Evolutionary conservation across 2,797 vertebrate species (phyloP), one percentile per base, ranked within the genome.

Genomic region (Nyctalus aviator): DNA sequence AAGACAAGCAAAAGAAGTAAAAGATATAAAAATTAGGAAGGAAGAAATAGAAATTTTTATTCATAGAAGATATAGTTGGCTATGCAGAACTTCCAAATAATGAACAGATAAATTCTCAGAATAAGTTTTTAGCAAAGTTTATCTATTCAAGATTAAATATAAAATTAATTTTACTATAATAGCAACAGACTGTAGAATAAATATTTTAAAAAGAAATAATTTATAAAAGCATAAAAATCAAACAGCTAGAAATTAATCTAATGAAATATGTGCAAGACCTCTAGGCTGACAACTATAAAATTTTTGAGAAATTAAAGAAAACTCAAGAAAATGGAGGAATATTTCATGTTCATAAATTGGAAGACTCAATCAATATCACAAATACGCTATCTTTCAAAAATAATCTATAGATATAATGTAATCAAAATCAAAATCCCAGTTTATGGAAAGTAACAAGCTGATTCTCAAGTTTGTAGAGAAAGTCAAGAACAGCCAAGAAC

Each of bases 1-100:
- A 93, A 86, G 55, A 23, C 59, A 88, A 83, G 64, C 87, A 91
- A 92, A 94, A 75, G 14, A 87, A 93, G 71, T 59, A 41, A 48
- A 83, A 93, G 6, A 3, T 21, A 37, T 41, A 88, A 57, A 57
- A 5, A 94, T 75, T 53, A 87, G 21, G 50, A 88, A 83, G 23
- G 13, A 93, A 79, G 20, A 82, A 84, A 57, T 71, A 57, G 62
- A 89, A 86, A 18, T 50, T 18, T 48, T 64, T 94, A 78, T 44
- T 91, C 37, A 71, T 59, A 12, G 25, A 75, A 44, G 27, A 77
- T 35, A 78, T 20, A 64, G 55, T 25, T 41, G 10, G 53, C n/a
- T 71, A 27, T 81, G 23, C 32, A 85, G 50, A 93, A 89, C 89
- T 90, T 64, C n/a, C 57, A 75, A 69, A 62, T 41, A 75, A 93